Evolutionary conservation across 1,140 invertebrate species (phyloP).

Genomic region (Orchestia grillus): DNA sequence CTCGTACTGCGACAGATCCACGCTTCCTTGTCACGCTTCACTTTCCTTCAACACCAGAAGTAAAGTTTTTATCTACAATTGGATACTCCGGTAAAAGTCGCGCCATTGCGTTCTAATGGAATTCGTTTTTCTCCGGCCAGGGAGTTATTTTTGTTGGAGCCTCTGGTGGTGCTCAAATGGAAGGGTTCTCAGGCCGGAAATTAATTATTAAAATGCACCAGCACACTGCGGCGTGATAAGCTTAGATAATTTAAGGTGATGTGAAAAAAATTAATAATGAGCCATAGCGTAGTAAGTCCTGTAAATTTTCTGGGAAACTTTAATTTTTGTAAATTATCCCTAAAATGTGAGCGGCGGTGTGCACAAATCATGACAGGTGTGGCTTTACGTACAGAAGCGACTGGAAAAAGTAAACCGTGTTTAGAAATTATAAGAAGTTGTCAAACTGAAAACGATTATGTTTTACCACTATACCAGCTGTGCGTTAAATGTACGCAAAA

Average conservation of each 20-base stretch:
- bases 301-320: neutral
- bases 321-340: neutral
- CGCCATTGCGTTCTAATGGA: neutral
- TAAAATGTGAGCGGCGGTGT: neutral
- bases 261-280: neutral
- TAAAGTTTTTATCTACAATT: neutral
- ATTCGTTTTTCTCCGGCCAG: neutral
- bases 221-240: neutral
- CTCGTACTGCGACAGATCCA: conserved; percentile 22
- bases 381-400: neutral
- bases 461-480: neutral
- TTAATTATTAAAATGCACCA: neutral
- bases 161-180: neutral
- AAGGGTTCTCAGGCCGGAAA: neutral
- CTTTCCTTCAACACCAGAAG: conserved; percentile 35
- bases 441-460: neutral
- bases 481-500: neutral
- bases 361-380: neutral
- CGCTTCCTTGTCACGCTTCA: conserved; percentile 22
- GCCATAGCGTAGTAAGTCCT: neutral
- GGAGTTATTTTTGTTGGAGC: neutral
- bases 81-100: conserved; percentile 8
- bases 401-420: neutral
- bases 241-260: neutral
- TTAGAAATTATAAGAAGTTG: neutral